Base-by-base conservation (phyloP, 2,113 vertebrate species). In the Herpetotheres cachinnans region DNA sequence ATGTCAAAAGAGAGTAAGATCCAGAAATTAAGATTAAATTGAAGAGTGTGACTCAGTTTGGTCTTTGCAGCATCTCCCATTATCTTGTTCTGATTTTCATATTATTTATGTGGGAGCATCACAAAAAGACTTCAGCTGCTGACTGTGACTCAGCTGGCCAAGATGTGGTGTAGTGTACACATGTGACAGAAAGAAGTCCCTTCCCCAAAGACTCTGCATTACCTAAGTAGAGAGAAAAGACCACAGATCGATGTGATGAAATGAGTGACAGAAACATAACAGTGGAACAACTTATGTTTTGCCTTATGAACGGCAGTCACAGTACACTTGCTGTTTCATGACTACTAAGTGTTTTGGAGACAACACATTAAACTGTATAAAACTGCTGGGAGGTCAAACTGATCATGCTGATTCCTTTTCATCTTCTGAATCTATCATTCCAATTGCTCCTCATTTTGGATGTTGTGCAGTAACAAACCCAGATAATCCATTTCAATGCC, bases 301-400 rank as follows among this genome's bases (percentile, higher is more conserved):
- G 77, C 49, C 22, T 54, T 82, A 34, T 6, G 12, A 84, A 38
- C 0, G 24, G 56, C 81, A 84, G n/a, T 16, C 49, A 21, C 44
- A 61, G 52, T 3, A 26, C 46, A 72, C 82, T 74, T 81, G 90
- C 92, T 66, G 74, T 66, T 49, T 85, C 81, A 29, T 2, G 4
- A 16, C 77, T 89, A 44, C 52, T 40, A 15, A 30, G 16, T n/a
- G 30, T 74, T 93, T 82, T 67, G 73, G 84, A 72, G 89, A 63
- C 65, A 93, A 79, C 49, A 59, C 34, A 30, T 24, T 66, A 65
- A 78, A 87, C 79, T 40, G 56, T 54, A 25, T 49, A 58, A 85
- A 95, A 89, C 62, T 72, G 83, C 66, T 72, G 50, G 30, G 65
- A 96, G 81, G 86, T 94, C 93, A 94, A 66, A 93, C 74, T 66